phyloP scores from a whole-genome alignment of 2,113 vertebrate species.

The Podarcis muralis region DNA sequence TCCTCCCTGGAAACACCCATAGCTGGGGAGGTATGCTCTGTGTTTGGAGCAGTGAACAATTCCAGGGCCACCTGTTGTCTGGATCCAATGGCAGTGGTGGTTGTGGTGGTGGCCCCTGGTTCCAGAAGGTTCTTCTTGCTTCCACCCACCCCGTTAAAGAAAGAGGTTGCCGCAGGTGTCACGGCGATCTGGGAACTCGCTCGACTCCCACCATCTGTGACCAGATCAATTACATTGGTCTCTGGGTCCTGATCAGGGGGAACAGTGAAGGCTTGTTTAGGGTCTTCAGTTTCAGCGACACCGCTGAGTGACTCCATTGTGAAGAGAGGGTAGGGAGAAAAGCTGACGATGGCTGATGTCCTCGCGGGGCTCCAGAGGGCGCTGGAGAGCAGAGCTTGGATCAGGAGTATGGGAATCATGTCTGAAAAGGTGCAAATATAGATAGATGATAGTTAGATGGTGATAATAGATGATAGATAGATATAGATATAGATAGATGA shows the following conservation, averaged over 20 bases:
- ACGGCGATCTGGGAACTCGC: slow-evolving; percentile 16
- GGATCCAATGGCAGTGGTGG: not conserved
- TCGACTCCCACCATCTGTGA: slow-evolving; percentile 36
- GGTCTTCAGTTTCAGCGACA: not conserved
- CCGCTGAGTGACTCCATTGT: slow-evolving; percentile 27
- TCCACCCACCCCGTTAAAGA: slow-evolving; percentile 48
- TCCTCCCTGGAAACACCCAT: not conserved
- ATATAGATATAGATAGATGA: no score
- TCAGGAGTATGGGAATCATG: slow-evolving; percentile 39
- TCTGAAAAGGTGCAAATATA: slow-evolving; percentile 14
- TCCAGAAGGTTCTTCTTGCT: slow-evolving; percentile 40
- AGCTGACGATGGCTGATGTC: slow-evolving; percentile 19
- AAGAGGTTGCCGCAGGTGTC: slow-evolving; percentile 3
- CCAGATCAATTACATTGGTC: slow-evolving; percentile 32
- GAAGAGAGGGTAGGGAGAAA: slow-evolving; percentile 24
- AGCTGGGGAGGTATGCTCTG: slow-evolving; percentile 13
- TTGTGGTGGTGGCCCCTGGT: slow-evolving; percentile 1
- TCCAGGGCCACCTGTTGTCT: slow-evolving; percentile 50
- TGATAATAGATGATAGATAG: no score
- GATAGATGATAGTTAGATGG: no score
- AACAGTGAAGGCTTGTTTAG: slow-evolving; percentile 49
- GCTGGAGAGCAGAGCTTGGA: slow-evolving; percentile 35
- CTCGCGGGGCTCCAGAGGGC: slow-evolving; percentile 16
- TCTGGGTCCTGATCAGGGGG: slow-evolving; percentile 13
- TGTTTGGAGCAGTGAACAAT: slow-evolving; percentile 31